Base-by-base conservation (phyloP, 2,113 vertebrate species). In the Cynopterus brachyotis region DNA sequence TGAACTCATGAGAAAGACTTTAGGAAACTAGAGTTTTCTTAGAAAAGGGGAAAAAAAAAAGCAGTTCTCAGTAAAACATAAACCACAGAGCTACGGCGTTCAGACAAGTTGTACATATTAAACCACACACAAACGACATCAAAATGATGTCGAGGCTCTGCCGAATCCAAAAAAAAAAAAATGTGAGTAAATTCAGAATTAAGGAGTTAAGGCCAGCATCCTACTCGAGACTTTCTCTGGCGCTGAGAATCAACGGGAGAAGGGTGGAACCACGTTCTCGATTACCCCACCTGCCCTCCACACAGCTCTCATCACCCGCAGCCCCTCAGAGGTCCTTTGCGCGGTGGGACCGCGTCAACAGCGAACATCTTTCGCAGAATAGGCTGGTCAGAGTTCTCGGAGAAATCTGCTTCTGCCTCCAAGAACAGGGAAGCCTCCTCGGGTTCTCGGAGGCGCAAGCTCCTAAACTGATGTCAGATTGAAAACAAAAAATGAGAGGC, bases 11-110 rank as follows among this genome's bases (percentile, higher is more conserved):
- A 98, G 50, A 1, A 96, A 98, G 96, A 95, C 96, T 96, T 97
- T 97, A 98, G 98, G 98, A 99, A 98, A 97, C 98, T 72, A 98
- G 93, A 96, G 93, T 98, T 98, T 99, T 99, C 99, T 99, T 98
- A 99, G 99, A 99, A 99, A 98, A 97, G 93, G 55, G 16, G n/a
- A 0, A n/a, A 35, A 55, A 55, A 89, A 81, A 98, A 97, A 98
- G 97, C 98, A 98, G 92, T 99, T 99, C 99, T 99, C 97, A 97
- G 99, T 98, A 99, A 98, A 98, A 98, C 97, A 98, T 96, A 99
- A 99, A 99, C 99, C 99, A 99, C 99, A 99, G 97, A 98, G 97
- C 95, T 97, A 97, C 96, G 70, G 88, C 22, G 42, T 97, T 98
- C 95, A 95, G 79, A 93, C 91, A 96, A 96, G 96, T 6, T 90